A percentile compares a stretch with the other conserved stretches of the same genome.
These are phyloP conservation scores for Muscicapa adusta DNA, from an alignment of 2,113 vertebrate species.

Conservation along the genomic window DNA sequence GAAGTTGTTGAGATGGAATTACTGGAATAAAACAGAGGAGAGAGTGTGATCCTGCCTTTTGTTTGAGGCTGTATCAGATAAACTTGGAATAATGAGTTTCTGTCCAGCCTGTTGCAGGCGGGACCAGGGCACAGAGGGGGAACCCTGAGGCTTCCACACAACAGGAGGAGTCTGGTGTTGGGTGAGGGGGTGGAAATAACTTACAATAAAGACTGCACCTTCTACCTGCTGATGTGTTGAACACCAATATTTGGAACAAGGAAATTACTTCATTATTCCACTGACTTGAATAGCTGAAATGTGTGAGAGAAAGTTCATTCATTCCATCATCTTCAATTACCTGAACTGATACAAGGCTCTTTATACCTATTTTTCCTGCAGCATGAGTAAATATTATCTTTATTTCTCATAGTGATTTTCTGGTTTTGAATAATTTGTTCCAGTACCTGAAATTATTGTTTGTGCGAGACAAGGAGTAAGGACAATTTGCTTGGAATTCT, in stretches of 20 bases:
- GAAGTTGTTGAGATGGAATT: neutral
- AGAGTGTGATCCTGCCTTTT: neutral
- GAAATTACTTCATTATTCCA: neutral
- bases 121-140: neutral
- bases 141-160: neutral
- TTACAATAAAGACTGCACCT: neutral
- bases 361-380: neutral
- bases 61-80: neutral
- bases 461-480: neutral
- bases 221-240: neutral
- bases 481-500: neutral
- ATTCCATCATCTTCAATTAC: neutral
- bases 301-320: neutral
- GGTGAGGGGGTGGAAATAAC: neutral
- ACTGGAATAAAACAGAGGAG: neutral
- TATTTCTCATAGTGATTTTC: neutral
- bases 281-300: neutral
- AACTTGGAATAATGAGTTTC: neutral
- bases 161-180: neutral
- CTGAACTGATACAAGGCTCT: neutral
- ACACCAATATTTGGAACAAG: neutral
- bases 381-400: neutral
- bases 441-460: conserved; percentile 1
- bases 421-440: neutral
- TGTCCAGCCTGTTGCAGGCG: neutral